These are phyloP conservation scores for Squalus acanthias DNA, from an alignment of 2,797 vertebrate genomes.

Conservation along the genomic window DNA sequence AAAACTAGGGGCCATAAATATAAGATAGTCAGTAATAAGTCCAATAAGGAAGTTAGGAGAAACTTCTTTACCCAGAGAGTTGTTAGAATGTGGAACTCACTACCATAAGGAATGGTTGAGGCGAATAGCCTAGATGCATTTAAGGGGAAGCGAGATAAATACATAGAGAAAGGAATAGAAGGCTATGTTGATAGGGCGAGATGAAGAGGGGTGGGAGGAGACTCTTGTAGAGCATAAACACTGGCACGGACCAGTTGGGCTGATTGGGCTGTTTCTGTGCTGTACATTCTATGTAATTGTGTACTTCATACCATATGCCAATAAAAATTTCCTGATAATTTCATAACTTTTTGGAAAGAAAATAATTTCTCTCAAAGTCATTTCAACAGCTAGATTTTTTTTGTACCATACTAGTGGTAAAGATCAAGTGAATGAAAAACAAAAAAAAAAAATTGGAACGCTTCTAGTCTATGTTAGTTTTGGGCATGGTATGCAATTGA, in stretches of 20 bases:
- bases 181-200: not conserved
- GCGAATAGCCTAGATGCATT: not conserved
- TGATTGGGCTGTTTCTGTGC: not conserved
- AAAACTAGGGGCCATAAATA: not conserved
- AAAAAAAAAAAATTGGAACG: not conserved
- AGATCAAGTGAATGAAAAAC: not conserved
- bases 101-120: not conserved
- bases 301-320: not conserved
- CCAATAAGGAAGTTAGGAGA: not conserved
- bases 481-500: not conserved
- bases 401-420: not conserved
- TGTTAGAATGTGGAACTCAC: not conserved
- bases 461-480: not conserved
- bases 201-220: not conserved
- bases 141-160: not conserved
- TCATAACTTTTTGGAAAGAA: not conserved
- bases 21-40: not conserved
- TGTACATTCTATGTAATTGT: not conserved
- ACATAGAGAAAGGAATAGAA: not conserved
- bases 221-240: not conserved
- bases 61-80: not conserved
- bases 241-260: not conserved
- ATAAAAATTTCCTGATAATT: not conserved
- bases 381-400: not conserved
- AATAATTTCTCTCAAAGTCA: not conserved